phyloP scores from a whole-genome alignment of 2,797 vertebrate genomes.

The Alosa sapidissima region DNA sequence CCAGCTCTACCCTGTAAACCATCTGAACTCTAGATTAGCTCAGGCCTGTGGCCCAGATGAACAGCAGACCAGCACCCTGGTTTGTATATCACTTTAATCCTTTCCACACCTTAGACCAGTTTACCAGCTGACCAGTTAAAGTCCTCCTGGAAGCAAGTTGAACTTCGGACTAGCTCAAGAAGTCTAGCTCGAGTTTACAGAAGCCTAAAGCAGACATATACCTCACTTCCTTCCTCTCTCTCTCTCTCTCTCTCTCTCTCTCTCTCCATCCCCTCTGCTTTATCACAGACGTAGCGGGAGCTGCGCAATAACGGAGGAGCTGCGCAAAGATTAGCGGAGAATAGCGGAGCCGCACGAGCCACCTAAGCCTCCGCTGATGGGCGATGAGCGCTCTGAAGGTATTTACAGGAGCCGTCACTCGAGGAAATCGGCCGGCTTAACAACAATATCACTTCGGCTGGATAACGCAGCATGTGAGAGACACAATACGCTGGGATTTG shows the following conservation, averaged over 20 bases:
- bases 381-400: conserved; percentile 45
- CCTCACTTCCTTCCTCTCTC: not conserved
- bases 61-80: not conserved
- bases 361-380: conserved; percentile 50
- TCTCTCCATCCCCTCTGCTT: not conserved
- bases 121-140: not conserved
- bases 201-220: no score
- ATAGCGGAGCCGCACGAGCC: conserved; percentile 37
- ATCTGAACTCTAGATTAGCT: not conserved
- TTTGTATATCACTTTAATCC: not conserved
- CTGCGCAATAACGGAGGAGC: no score
- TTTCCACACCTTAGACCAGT: not conserved
- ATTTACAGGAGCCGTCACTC: conserved; percentile 43
- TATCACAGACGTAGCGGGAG: not conserved
- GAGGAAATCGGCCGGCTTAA: conserved; percentile 57
- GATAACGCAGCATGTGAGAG: conserved; percentile 20
- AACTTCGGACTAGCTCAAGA: no score
- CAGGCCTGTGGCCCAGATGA: not conserved
- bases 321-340: no score
- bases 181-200: no score
- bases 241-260: no score
- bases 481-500: conserved; percentile 31
- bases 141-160: no score
- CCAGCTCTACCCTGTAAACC: not conserved
- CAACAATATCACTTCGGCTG: not conserved